A percentile compares a stretch with the other conserved stretches of the same genome.
These are phyloP conservation scores for Xestia c-nigrum DNA, from an alignment of 2,888 invertebrate species.

Conservation along the genomic window DNA sequence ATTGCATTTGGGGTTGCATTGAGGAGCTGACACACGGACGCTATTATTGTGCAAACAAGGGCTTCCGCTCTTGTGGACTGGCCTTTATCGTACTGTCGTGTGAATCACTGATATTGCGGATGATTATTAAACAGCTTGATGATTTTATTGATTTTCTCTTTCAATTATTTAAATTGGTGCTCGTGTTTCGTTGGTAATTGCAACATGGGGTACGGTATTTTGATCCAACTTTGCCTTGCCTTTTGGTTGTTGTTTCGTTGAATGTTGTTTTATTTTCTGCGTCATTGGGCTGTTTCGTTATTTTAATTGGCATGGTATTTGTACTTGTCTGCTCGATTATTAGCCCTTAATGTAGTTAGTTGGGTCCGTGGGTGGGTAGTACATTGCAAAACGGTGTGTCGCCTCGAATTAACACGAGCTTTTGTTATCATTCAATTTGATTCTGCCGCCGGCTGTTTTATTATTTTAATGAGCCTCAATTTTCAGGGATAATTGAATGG, in stretches of 20 bases:
- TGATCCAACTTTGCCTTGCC: constrained; percentile 4
- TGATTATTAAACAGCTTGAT: constrained; percentile 61
- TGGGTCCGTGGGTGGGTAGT: constrained; percentile 65
- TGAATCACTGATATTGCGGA: constrained; percentile 62
- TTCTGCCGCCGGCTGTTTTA: constrained; percentile 88
- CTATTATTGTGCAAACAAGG: constrained; percentile 87
- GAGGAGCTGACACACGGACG: constrained; percentile 78
- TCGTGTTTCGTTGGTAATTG: constrained; percentile 45
- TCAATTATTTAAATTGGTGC: constrained; percentile 58
- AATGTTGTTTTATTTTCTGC: constrained; percentile 1
- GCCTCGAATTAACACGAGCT: constrained; percentile 86
- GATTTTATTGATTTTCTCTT: constrained; percentile 56
- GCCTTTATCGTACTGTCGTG: constrained; percentile 75
- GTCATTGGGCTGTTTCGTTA: constrained; percentile 4
- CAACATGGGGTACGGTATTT: constrained; percentile 28
- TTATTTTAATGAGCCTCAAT: constrained; percentile 90
- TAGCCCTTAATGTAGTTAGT: constrained; percentile 34
- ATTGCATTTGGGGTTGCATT: constrained; percentile 89
- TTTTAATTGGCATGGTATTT: constrained; percentile 15
- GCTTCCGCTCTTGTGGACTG: constrained; percentile 77
- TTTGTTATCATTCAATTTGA: constrained; percentile 90
- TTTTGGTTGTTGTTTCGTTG: neutral
- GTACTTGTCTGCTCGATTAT: constrained; percentile 43
- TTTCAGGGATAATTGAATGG: constrained; percentile 89
- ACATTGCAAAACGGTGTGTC: constrained; percentile 77